phyloP scores from a whole-genome alignment of 2,113 vertebrate genomes.

The Thinocorus orbignyianus region DNA sequence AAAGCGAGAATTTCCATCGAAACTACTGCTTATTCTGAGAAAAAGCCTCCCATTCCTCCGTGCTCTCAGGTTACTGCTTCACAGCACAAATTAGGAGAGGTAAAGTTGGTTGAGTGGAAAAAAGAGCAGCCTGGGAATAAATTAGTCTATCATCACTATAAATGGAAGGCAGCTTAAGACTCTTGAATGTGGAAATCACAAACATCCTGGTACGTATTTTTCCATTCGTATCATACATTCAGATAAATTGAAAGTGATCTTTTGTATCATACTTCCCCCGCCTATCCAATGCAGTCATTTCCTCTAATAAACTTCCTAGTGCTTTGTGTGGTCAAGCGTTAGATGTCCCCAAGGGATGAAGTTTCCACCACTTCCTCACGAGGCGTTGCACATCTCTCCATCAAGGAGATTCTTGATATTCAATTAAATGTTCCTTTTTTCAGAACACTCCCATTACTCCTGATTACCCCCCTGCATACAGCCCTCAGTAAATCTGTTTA shows the following conservation, averaged over 20 bases:
- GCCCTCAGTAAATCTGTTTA: not conserved
- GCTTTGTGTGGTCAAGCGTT: conserved; percentile 52
- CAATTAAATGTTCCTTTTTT: conserved; percentile 18
- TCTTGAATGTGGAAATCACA: conserved; percentile 11
- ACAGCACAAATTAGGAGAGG: not conserved
- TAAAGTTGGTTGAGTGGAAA: not conserved
- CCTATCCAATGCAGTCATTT: conserved; percentile 39
- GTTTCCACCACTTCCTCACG: conserved; percentile 37
- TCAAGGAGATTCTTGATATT: not conserved
- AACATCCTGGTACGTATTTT: conserved; percentile 53
- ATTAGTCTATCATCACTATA: not conserved
- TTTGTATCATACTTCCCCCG: not conserved
- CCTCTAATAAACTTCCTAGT: conserved; percentile 42
- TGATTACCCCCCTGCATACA: not conserved
- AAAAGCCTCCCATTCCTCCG: not conserved
- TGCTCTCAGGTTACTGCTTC: not conserved
- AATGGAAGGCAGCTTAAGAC: not conserved
- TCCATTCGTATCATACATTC: conserved; percentile 1
- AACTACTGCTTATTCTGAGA: not conserved
- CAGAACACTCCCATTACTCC: not conserved
- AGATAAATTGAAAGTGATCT: conserved; percentile 49
- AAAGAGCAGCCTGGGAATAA: not conserved
- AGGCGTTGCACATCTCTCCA: not conserved
- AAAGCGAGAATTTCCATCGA: not conserved
- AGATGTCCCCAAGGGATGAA: conserved; percentile 16